Base-by-base conservation (phyloP, 2,888 invertebrate species). In the Torymus aiolomorphi region DNA sequence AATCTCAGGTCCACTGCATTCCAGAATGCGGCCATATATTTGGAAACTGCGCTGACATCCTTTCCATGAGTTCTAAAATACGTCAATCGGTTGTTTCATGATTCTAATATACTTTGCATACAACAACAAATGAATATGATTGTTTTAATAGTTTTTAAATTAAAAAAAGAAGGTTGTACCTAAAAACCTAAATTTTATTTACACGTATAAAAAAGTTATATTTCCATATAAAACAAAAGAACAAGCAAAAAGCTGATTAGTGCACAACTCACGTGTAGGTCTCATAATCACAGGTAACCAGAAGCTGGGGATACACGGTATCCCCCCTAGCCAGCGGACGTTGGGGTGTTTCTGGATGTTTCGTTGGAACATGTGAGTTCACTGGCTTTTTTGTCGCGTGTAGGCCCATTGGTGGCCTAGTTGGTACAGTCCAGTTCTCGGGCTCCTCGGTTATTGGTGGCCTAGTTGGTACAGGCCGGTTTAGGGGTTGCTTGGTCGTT, bases 1-100 rank as follows among this genome's bases (percentile, higher is more conserved):
- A 54, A 80, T 67, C 70, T 57, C 16, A 80, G 56, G 54, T 80
- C 80, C 0, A 80, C 75, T 2, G 75, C 80, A 16, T 80, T 80
- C 71, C 70, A 76, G 16, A 80, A 71, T 24, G 70, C 66, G 8
- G 67, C 66, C 42, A 80, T 66, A 13, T 80, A 80, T 66, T 75
- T 65, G 10, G 67, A 1, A 1, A 76, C 8, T 20, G 16, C 49
- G 31, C 65, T 14, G 11, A 76, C 14, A 63, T 72, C 10, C 12
- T 20, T 59, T 16, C 65, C 56, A 52, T 78, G 70, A 24, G 18
- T 42, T 16, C 78, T 78, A 57, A 63, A 71, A 63, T 51, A 3
- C 3, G 24, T 2, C 2, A 24, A 24, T 24, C 3, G 2, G 3
- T 2, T 24, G 24, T 24, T 24, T 24, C 2, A 2, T 2, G 24